Conservation (phyloP, 2,888 invertebrate species). For the Deilephila porcellus region DNA sequence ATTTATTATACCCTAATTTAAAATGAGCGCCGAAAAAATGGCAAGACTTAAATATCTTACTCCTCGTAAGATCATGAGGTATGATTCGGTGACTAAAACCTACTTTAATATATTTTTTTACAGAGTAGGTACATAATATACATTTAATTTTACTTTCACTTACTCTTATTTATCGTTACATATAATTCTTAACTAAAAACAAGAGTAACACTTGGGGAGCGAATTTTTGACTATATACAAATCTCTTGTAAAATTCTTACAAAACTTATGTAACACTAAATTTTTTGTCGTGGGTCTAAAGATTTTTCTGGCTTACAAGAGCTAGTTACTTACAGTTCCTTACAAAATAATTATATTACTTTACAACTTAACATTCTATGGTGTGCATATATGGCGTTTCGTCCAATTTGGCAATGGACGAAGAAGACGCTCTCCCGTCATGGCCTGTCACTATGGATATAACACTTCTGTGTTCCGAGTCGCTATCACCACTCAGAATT, state of each 20-base stretch:
- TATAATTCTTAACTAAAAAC: background rate
- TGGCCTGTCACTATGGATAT: conserved; percentile 77
- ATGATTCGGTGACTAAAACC: conserved; percentile 57
- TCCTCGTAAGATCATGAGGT: conserved; percentile 49
- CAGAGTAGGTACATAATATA: background rate
- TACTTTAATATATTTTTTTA: conserved; percentile 33
- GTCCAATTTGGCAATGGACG: conserved; percentile 67
- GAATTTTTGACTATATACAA: conserved; percentile 9
- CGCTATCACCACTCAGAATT: conserved; percentile 78
- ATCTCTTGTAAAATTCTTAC: background rate
- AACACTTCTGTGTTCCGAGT: conserved; percentile 79
- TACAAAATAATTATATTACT: conserved; percentile 1
- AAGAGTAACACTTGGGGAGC: background rate
- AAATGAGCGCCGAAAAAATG: background rate
- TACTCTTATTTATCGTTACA: background rate
- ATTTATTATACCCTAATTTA: background rate
- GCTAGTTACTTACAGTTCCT: background rate
- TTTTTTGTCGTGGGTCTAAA: too few species aligned
- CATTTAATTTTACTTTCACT: background rate
- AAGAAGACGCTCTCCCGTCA: conserved; percentile 67
- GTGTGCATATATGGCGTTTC: conserved; percentile 71
- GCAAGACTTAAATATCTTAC: conserved; percentile 12
- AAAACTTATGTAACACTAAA: background rate
- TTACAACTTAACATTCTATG: conserved; percentile 65
- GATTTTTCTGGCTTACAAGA: background rate